Evolutionary conservation across 2,113 vertebrate species (phyloP).

Genomic region (Gavia stellata): DNA sequence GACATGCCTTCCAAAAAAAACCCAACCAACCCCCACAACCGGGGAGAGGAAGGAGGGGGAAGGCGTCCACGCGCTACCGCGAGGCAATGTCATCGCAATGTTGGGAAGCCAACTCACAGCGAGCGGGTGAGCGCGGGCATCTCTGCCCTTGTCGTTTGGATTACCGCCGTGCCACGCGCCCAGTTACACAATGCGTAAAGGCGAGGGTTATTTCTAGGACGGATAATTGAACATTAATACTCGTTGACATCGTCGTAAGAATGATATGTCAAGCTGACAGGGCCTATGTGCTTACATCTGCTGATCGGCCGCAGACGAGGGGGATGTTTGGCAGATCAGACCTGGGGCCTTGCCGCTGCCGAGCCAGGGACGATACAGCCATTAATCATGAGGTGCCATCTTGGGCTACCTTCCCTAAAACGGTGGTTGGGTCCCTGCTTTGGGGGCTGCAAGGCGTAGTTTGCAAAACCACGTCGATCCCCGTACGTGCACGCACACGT

Average conservation of each 20-base stretch:
- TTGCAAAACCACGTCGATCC: accelerated
- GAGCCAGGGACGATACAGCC: conserved; percentile 53
- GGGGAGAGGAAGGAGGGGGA: conserved; percentile 18
- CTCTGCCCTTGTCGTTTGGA: conserved; percentile 71
- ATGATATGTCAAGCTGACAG: conserved; percentile 85
- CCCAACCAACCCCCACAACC: not conserved
- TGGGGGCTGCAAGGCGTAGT: not conserved
- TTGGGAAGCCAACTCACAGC: conserved; percentile 52
- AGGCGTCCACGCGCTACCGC: not conserved
- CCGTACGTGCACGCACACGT: accelerated
- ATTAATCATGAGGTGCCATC: conserved; percentile 71
- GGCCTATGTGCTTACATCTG: conserved; percentile 75
- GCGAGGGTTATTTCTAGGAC: conserved; percentile 81
- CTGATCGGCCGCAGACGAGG: conserved; percentile 70
- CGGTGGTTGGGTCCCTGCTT: not conserved
- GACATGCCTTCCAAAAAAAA: not conserved
- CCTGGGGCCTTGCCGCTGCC: conserved; percentile 61
- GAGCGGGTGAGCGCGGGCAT: conserved; percentile 57
- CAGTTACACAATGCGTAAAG: conserved; percentile 66
- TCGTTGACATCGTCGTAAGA: conserved; percentile 77
- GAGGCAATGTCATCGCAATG: conserved; percentile 58
- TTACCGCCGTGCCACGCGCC: conserved; percentile 42
- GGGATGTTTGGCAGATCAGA: conserved; percentile 73
- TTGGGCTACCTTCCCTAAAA: conserved; percentile 47
- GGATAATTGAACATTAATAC: conserved; percentile 87